Evolutionary conservation across 2,888 invertebrate genomes (phyloP), one percentile per base, ranked within the genome.

Genomic region (Dryadula phaetusa): DNA sequence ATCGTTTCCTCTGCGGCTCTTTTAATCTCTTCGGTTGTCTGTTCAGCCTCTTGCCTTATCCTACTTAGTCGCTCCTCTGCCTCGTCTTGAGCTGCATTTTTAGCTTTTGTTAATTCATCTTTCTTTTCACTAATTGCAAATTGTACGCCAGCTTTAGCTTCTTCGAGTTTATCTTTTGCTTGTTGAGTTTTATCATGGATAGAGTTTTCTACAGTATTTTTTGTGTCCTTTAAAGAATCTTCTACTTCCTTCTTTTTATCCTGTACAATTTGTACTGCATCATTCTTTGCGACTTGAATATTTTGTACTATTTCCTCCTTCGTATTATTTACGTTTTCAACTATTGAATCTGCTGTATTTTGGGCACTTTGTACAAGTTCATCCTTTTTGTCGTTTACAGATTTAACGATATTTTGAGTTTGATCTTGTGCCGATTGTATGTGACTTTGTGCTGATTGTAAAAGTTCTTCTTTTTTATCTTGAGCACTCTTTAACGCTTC

Each of bases 21-120:
- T 71, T 87, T 91, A 47, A 92, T 92, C 76, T 91, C 83, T n/a
- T 92, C 88, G 0, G 92, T 90, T 0, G 92, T 84, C 34, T 82
- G 76, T 80, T 90, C 88, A 3, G 92, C 92, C 74, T 92, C 90
- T 72, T 87, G 83, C 67, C 86, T 83, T 85, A 92, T 90, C 76
- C 85, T 86, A 49, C 87, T 87, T 22, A 92, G 67, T 78, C 92
- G 83, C n/a, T 77, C 82, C 54, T 75, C 76, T 7, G 79, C 77
- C 52, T 75, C 78, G 20, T 73, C 74, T 76, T 85, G 78, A 52
- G 88, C 75, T 53, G 74, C 64, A 52, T 75, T 74, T 67, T 77
- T 77, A 34, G 75, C 74, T 20, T 77, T 75, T 56, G 70, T 67
- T 47, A 76, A 64, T 49, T 75, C 74, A 6, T 74, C 74, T 54